Percentiles rank a stretch among this genome's conserved stretches.
Conservation (phyloP, 2,113 vertebrate genomes). For the Anthoscopus minutus region DNA sequence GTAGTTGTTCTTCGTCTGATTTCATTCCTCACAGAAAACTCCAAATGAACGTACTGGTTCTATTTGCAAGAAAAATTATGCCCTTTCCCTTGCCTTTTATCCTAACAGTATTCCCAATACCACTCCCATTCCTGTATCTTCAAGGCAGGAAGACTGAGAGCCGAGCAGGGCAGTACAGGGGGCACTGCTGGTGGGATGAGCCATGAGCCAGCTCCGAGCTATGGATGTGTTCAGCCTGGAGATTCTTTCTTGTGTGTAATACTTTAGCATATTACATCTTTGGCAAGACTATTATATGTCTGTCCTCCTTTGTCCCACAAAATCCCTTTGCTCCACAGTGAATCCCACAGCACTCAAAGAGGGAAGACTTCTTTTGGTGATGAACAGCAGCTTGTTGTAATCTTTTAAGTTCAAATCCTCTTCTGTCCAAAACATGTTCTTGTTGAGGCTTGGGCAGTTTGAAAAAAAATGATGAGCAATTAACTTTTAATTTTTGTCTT, state of each 20-base stretch:
- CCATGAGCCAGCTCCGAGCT: fast-evolving
- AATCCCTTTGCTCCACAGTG: not conserved
- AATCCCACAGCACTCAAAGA: not conserved
- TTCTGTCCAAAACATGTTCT: not conserved
- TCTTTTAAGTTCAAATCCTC: not conserved
- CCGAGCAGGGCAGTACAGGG: not conserved
- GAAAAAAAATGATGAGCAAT: not conserved
- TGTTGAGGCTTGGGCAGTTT: not conserved
- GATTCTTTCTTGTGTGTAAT: not conserved
- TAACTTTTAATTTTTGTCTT: slow-evolving; percentile 24
- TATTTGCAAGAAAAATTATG: not conserved
- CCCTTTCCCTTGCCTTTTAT: too few species aligned
- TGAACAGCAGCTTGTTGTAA: not conserved
- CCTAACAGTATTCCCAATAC: not conserved
- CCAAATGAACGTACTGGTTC: not conserved
- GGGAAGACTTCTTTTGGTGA: not conserved
- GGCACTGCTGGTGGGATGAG: not conserved
- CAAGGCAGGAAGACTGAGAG: not conserved
- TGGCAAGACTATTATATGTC: not conserved
- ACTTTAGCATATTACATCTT: not conserved
- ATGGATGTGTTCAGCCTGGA: not conserved
- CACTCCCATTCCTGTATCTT: not conserved
- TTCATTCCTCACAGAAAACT: not conserved
- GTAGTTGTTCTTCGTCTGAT: not conserved
- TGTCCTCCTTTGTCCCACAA: not conserved